A percentile compares a stretch with the other conserved stretches of the same genome.
Evolutionary conservation across 1,140 invertebrate species (phyloP).

Genomic region (Thereuonema tuberculata): DNA sequence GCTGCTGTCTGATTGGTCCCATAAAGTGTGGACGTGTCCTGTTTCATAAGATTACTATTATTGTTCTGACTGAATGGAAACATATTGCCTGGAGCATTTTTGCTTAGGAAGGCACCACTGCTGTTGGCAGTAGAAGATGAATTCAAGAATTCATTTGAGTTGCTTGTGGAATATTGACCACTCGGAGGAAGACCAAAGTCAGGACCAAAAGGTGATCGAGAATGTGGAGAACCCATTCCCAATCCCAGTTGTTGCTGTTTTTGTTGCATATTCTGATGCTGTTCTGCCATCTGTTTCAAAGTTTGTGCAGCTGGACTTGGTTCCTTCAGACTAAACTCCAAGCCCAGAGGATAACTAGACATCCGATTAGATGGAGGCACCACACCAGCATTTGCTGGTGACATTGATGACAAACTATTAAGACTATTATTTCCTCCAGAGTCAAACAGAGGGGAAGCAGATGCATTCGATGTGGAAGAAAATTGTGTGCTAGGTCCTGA

Average conservation of each 20-base stretch:
- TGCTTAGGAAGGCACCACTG: not conserved
- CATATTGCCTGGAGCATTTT: not conserved
- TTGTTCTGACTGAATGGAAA: not conserved
- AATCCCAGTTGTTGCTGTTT: constrained; percentile 19
- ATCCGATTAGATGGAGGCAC: not conserved
- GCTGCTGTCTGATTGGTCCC: not conserved
- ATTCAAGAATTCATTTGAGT: not conserved
- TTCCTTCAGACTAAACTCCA: constrained; percentile 24
- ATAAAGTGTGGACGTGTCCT: not conserved
- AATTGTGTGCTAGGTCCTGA: not conserved
- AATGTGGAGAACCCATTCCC: constrained; percentile 2
- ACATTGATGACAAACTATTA: constrained; percentile 11
- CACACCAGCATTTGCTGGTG: not conserved
- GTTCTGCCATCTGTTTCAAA: constrained; percentile 88
- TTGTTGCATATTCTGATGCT: constrained; percentile 75
- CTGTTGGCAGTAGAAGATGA: not conserved
- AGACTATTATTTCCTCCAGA: not conserved
- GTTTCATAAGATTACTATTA: not conserved
- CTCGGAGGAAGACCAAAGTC: not conserved
- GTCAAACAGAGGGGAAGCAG: not conserved
- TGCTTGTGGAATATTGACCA: not conserved
- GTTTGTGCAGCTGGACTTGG: constrained; percentile 76
- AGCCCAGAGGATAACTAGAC: constrained; percentile 11
- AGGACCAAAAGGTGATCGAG: constrained; percentile 2
- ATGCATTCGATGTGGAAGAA: not conserved